Evolutionary conservation across 2,113 vertebrate species (phyloP), one percentile per base, ranked within the genome.

Genomic region (Furnarius figulus): DNA sequence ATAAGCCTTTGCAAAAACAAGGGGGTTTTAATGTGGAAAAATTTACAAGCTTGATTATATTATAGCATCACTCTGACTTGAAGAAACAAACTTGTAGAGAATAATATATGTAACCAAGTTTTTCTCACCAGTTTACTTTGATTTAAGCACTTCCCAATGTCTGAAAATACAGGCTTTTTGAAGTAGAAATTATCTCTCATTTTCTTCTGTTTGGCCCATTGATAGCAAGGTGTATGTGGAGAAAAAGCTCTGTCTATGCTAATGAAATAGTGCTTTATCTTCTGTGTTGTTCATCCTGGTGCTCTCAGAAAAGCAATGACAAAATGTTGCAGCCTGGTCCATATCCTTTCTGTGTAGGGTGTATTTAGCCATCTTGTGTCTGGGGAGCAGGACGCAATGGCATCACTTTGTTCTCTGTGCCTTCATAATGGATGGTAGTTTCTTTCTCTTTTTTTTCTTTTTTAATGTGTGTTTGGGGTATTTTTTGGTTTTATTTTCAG

Each of bases 31-130:
- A 91, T 89, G 84, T 87, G 87, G 94, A 96, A 97, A 95, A 95
- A 95, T 68, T 92, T 95, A 92, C 85, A 94, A 93, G 90, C 68
- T 90, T 92, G 42, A 77, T 58, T 94, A 56, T 93, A 88, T 88
- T 92, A 85, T 53, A 92, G 63, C 83, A 90, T 96, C 35, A n/a
- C 23, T 94, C 79, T 85, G 86, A 92, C 65, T 89, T 88, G 73
- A 90, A 94, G 90, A 95, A 96, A 93, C 46, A 91, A 91, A 86
- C 63, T 89, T 89, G 14, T 79, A 66, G 35, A 68, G 73, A 50
- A 82, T 87, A 6, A 66, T 82, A 50, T 9, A 47, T 91, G 37
- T 89, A 85, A 75, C 61, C 39, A 82, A 44, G 46, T 75, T 90
- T 80, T 93, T n/a, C 44, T 93, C 17, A 24, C 50, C 27, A 39